Evolutionary conservation across 2,888 invertebrate species (phyloP), one percentile per base, ranked within the genome.

Genomic region (Folsomia candida): DNA sequence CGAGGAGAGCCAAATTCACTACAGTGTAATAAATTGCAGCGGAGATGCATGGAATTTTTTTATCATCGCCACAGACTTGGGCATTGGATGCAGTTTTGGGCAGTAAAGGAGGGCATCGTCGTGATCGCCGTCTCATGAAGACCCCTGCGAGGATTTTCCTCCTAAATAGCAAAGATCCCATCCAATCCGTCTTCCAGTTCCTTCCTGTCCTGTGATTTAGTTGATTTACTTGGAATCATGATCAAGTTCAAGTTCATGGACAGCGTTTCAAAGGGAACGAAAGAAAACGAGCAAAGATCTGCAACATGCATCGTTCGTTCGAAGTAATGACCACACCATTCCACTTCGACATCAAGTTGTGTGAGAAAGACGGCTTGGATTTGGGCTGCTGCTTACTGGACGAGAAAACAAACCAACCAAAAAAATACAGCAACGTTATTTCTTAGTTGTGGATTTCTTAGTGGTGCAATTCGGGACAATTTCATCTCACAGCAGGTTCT

Each of bases 21-120:
- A 20, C 54, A 54, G 6, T 18, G 54, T n/a, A 54, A 54, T 54
- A 54, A 54, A 54, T 54, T 54, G 54, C 54, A 54, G 54, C 4
- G 20, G n/a, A 54, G n/a, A 22, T 54, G 54, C 54, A 54, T 54
- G 54, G 54, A 54, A 54, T 54, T 54, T 54, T n/a, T n/a, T 54
- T 18, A 54, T 54, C n/a, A 4, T 20, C 18, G 14, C 37, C 4
- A 37, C 37, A 37, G 37, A 37, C 6, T n/a, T n/a, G n/a, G n/a
- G n/a, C n/a, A n/a, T n/a, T n/a, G n/a, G n/a, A n/a, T n/a, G 6
- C 37, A 37, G 37, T 37, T 37, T 14, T 37, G n/a, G n/a, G n/a
- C n/a, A n/a, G n/a, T n/a, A n/a, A n/a, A n/a, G n/a, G n/a, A n/a
- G n/a, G n/a, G n/a, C n/a, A n/a, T n/a, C n/a, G n/a, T n/a, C n/a